These are phyloP conservation scores for Lycaena phlaeas DNA, from an alignment of 2,888 invertebrate species.

Conservation along the genomic window DNA sequence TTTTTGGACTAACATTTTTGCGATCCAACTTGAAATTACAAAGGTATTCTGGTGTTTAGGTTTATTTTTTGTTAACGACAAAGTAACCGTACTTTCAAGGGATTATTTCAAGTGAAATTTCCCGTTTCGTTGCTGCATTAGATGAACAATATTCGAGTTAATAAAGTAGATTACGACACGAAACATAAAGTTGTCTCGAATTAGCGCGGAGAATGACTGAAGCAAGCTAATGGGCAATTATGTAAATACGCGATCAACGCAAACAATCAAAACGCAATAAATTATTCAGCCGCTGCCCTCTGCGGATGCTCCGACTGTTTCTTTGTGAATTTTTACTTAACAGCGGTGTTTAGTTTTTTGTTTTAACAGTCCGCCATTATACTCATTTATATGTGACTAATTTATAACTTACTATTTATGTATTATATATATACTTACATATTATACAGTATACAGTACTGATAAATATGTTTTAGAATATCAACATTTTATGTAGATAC, in stretches of 20 bases:
- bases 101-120: too few relatives aligned
- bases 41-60: neutral
- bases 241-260: conserved; percentile 51
- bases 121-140: too few relatives aligned
- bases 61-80: neutral
- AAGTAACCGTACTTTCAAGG: too few relatives aligned
- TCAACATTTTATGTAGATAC: too few relatives aligned
- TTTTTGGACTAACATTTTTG: conserved; percentile 8
- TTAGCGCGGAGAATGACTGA: conserved; percentile 15
- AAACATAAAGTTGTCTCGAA: neutral
- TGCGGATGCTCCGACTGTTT: conserved; percentile 26
- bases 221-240: conserved; percentile 63
- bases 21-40: neutral
- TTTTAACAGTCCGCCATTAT: neutral
- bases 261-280: conserved; percentile 63
- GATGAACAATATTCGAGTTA: too few relatives aligned
- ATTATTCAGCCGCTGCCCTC: conserved; percentile 41
- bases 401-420: too few relatives aligned
- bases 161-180: neutral
- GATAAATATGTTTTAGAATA: too few relatives aligned
- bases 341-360: neutral
- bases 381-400: neutral
- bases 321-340: neutral
- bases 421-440: too few relatives aligned
- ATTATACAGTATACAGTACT: too few relatives aligned